phyloP scores from a whole-genome alignment of 2,797 vertebrate species.

The Chelon labrosus region DNA sequence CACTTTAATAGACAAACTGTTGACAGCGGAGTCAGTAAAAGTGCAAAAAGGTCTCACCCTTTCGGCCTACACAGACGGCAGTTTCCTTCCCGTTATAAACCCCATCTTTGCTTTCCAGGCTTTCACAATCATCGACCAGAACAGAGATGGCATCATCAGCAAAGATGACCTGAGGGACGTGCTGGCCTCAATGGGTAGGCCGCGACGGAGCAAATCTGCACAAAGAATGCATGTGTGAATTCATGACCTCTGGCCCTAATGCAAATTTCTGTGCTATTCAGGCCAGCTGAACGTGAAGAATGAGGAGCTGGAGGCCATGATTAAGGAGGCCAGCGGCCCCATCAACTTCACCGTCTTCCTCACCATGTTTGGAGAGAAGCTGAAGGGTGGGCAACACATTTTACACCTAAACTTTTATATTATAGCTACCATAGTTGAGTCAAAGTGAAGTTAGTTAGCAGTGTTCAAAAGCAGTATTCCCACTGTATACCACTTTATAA shows the following conservation, averaged over 20 bases:
- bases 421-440: background rate
- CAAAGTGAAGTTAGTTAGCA: background rate
- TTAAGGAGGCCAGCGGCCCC: slow-evolving; percentile 93
- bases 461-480: background rate
- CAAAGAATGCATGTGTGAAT: accelerated
- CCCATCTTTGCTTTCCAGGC: slow-evolving; percentile 72
- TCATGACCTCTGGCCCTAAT: background rate
- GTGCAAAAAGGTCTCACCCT: slow-evolving; percentile 10
- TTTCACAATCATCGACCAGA: slow-evolving; percentile 95
- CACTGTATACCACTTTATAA: background rate
- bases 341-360: slow-evolving; percentile 97
- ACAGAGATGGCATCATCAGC: slow-evolving; percentile 94
- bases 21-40: slow-evolving; percentile 26
- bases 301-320: slow-evolving; percentile 93
- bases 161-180: slow-evolving; percentile 93
- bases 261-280: background rate
- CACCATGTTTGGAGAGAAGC: slow-evolving; percentile 96
- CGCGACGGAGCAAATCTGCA: background rate
- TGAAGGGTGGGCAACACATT: slow-evolving; percentile 84
- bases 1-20: slow-evolving; percentile 8
- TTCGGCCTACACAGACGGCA: background rate
- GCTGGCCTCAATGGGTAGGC: slow-evolving; percentile 89
- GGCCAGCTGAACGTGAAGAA: slow-evolving; percentile 91
- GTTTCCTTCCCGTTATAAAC: background rate
- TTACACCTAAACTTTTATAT: background rate